Percentiles rank a stretch among this genome's conserved stretches.
phyloP scores from a whole-genome alignment of 2,797 vertebrate species.

The Fratercula arctica region DNA sequence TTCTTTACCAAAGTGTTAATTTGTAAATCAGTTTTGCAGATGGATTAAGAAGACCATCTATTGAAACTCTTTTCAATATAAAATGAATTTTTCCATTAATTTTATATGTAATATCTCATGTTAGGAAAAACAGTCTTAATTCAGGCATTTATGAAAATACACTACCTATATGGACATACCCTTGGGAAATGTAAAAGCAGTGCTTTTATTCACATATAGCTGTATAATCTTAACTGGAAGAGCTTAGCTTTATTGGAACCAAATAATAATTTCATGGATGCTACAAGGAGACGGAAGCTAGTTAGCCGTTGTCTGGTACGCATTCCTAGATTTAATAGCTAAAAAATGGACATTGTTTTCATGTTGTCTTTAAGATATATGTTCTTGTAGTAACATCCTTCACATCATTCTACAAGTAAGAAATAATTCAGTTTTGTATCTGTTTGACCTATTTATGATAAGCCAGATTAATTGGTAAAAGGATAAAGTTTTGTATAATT shows the following conservation, averaged over 20 bases:
- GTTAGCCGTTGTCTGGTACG: background rate
- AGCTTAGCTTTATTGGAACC: background rate
- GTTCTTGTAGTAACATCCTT: background rate
- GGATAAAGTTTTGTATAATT: background rate
- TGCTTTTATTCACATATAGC: background rate
- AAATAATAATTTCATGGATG: background rate
- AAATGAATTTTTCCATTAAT: background rate
- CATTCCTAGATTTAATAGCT: background rate
- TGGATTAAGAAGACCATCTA: background rate
- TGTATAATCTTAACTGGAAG: background rate
- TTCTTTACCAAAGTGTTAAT: slow-evolving; percentile 53
- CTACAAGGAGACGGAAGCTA: background rate
- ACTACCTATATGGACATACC: background rate
- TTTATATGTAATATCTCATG: background rate
- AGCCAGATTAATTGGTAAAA: background rate
- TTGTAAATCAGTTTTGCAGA: slow-evolving; percentile 53
- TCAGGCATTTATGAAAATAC: background rate
- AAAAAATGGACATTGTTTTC: background rate
- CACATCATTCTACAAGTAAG: background rate
- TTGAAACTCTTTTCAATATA: background rate
- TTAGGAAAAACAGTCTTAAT: background rate
- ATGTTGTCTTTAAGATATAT: background rate
- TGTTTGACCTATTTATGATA: background rate
- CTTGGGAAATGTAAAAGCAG: background rate
- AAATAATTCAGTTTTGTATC: background rate